These are phyloP conservation scores for Plecotus auritus DNA, from an alignment of 2,113 vertebrate species.

Conservation along the genomic window DNA sequence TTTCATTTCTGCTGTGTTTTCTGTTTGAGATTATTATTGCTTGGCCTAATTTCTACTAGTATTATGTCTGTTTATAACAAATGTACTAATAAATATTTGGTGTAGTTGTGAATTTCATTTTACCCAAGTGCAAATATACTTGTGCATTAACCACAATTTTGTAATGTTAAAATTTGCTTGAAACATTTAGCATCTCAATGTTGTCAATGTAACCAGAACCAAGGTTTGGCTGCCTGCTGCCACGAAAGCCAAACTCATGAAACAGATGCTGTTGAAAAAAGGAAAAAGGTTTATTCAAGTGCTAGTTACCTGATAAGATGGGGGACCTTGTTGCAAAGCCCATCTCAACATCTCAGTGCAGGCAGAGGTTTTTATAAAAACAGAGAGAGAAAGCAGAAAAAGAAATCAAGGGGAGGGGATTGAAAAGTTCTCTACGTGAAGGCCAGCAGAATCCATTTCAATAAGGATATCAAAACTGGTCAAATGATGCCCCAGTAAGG, in stretches of 20 bases:
- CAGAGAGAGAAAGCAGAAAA: neutral
- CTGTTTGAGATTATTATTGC: neutral
- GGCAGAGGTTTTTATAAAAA: neutral
- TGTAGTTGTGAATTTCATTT: neutral
- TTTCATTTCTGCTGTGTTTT: neutral
- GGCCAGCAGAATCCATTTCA: neutral
- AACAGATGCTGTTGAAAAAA: neutral
- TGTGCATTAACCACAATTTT: neutral
- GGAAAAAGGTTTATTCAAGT: neutral
- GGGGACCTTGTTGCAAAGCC: neutral
- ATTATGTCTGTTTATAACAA: neutral
- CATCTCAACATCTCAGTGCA: neutral
- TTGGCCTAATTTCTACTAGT: neutral
- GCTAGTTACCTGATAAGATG: neutral
- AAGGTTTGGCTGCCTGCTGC: neutral
- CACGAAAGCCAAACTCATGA: neutral
- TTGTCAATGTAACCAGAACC: neutral
- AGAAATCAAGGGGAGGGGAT: neutral
- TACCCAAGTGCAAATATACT: neutral
- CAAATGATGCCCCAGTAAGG: neutral
- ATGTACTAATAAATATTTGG: neutral
- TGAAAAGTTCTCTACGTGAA: neutral
- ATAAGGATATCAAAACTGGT: neutral
- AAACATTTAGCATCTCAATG: neutral
- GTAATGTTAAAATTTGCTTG: neutral